phyloP scores from a whole-genome alignment of 2,888 invertebrate genomes.

The Sisyra nigra region DNA sequence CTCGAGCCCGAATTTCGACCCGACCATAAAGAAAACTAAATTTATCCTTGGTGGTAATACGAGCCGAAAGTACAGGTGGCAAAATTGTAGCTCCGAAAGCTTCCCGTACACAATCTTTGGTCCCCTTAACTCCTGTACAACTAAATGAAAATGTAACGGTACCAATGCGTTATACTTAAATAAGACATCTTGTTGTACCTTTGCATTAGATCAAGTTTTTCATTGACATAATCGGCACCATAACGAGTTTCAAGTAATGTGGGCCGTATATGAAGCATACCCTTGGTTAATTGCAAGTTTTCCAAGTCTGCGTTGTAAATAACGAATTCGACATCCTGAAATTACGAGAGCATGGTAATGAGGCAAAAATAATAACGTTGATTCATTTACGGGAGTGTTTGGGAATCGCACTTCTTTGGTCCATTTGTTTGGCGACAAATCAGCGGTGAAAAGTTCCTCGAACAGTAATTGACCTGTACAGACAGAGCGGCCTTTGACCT shows the following conservation, averaged over 20 bases:
- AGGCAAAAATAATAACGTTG: neutral
- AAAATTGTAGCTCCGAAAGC: conserved; percentile 23
- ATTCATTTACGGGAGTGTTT: conserved; percentile 39
- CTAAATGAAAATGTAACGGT: conserved; percentile 17
- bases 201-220: neutral
- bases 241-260: conserved; percentile 30
- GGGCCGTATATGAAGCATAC: conserved; percentile 39
- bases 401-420: conserved; percentile 38
- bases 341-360: neutral
- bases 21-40: conserved; percentile 31
- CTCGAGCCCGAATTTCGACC: conserved; percentile 32
- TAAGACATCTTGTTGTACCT: neutral
- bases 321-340: conserved; percentile 47
- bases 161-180: neutral
- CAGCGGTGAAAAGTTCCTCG: conserved; percentile 38
- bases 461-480: conserved; percentile 45
- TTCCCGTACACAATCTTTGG: conserved; percentile 21
- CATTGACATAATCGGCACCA: conserved; percentile 28
- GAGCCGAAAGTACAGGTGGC: conserved; percentile 31
- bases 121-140: conserved; percentile 21
- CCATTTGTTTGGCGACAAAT: conserved; percentile 33
- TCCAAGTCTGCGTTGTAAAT: conserved; percentile 37
- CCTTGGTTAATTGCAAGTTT: conserved; percentile 32
- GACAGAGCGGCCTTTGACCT: conserved; percentile 13
- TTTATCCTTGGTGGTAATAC: conserved; percentile 25